A percentile compares a stretch with the other conserved stretches of the same genome.
These are phyloP conservation scores for Belonocnema kinseyi DNA, from an alignment of 1,140 invertebrate species.

Conservation along the genomic window DNA sequence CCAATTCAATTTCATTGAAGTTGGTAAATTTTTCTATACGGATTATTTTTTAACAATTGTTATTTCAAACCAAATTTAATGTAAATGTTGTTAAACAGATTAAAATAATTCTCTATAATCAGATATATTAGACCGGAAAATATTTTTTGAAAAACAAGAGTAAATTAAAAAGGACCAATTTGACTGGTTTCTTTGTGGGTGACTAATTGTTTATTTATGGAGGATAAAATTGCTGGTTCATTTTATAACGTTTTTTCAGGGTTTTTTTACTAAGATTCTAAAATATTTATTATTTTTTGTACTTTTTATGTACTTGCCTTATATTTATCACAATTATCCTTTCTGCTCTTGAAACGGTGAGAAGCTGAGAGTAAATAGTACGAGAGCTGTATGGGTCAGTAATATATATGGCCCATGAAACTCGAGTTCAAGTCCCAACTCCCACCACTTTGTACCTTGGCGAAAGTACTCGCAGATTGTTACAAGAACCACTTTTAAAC, in stretches of 20 bases:
- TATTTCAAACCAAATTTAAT: too few species aligned
- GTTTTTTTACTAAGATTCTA: not conserved
- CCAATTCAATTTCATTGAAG: too few species aligned
- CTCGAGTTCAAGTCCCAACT: conserved; percentile 67
- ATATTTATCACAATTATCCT: conserved; percentile 11
- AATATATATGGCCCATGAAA: conserved; percentile 65
- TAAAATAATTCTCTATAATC: too few species aligned
- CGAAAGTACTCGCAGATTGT: conserved; percentile 68
- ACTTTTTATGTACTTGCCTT: not conserved
- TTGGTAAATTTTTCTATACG: too few species aligned
- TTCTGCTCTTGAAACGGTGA: not conserved
- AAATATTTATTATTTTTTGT: not conserved
- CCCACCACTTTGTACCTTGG: conserved; percentile 69
- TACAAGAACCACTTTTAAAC: conserved; percentile 47
- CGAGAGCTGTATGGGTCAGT: conserved; percentile 61
- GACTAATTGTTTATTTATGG: too few species aligned
- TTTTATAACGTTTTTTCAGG: not conserved
- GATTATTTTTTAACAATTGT: too few species aligned
- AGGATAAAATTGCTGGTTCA: too few species aligned
- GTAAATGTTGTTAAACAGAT: too few species aligned
- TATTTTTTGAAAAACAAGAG: too few species aligned
- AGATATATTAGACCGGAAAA: too few species aligned
- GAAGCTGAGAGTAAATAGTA: conserved; percentile 62
- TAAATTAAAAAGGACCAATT: too few species aligned
- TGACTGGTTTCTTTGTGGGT: too few species aligned